phyloP scores from a whole-genome alignment of 2,888 invertebrate genomes.

The Polylopha cassiicola region DNA sequence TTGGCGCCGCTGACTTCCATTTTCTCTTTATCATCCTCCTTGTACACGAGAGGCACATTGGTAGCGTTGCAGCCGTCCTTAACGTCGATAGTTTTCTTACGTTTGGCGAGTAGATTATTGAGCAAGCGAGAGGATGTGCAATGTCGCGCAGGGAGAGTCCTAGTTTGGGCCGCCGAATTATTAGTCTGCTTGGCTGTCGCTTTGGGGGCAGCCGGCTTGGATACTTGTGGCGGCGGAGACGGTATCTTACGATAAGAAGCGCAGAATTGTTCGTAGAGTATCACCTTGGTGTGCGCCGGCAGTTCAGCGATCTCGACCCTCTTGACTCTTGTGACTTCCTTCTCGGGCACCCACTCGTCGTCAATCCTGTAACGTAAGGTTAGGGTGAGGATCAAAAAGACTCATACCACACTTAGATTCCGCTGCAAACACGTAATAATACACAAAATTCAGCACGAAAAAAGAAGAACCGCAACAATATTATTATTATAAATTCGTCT shows the following conservation, averaged over 20 bases:
- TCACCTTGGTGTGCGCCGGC: conserved; percentile 67
- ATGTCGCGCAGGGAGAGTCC: conserved; percentile 41
- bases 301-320: conserved; percentile 75
- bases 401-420: conserved; percentile 55
- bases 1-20: conserved; percentile 56
- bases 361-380: conserved; percentile 79
- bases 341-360: conserved; percentile 91
- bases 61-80: conserved; percentile 38
- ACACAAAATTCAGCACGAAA: neutral
- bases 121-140: conserved; percentile 54
- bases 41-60: conserved; percentile 36
- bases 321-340: conserved; percentile 80
- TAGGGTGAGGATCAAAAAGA: conserved; percentile 13
- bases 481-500: no score
- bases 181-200: conserved; percentile 25
- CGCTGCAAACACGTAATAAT: conserved; percentile 61
- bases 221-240: conserved; percentile 30
- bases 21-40: conserved; percentile 33
- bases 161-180: conserved; percentile 19
- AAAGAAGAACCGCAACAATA: no score
- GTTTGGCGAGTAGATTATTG: conserved; percentile 49
- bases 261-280: conserved; percentile 72
- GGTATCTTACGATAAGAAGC: conserved; percentile 48
- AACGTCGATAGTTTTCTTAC: conserved; percentile 32
- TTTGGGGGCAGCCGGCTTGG: conserved; percentile 22